Base-by-base conservation (phyloP, 1,140 invertebrate species). In the Paracyclopina nana region DNA sequence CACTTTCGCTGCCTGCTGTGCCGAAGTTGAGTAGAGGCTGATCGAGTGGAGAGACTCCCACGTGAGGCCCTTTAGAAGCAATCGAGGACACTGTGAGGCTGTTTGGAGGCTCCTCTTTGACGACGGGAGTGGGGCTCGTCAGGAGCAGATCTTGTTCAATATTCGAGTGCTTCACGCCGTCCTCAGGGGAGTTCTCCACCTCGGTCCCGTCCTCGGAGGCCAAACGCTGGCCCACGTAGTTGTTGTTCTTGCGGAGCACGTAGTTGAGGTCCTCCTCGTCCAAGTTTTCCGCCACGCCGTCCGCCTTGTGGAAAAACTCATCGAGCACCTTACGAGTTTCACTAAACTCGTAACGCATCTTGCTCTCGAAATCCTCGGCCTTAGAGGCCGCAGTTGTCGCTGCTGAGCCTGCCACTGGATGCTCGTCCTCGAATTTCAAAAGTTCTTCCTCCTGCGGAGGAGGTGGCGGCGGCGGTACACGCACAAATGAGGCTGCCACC, bases 301-400 rank as follows among this genome's bases (percentile, higher is more conserved):
- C 45, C 3, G 77, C 77, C 60, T 80, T 80, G 63, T 82, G 81
- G 65, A 86, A 88, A 66, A 88, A 87, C 67, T 88, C 83, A 61
- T 87, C 82, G 12, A 88, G 66, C 26, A 87, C 83, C 69, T 86
- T 86, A 44, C 82, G 69, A 11, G 83, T 88, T 63, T 88, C 82
- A 1, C 82, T 86, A 64, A 86, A 86, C 61, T 86, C 82, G 63
- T 86, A 87, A 29, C 85, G 63, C 65, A 84, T 85, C 30, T 44
- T 12, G 42, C 24, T 18, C 16, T 20, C 16, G 34, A 16, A n/a
- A 8, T n/a, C 14, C n/a, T 20, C 20, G n/a, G 34, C 9, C 34
- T 38, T 31, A 8, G 11, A 18, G 42, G 42, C 2, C 12, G 42
- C 5, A 14, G 42, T 30, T 44, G 4, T 44, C 24, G 3, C 42